Conservation (phyloP, 2,888 invertebrate species). For the Myopa tessellatipennis region DNA sequence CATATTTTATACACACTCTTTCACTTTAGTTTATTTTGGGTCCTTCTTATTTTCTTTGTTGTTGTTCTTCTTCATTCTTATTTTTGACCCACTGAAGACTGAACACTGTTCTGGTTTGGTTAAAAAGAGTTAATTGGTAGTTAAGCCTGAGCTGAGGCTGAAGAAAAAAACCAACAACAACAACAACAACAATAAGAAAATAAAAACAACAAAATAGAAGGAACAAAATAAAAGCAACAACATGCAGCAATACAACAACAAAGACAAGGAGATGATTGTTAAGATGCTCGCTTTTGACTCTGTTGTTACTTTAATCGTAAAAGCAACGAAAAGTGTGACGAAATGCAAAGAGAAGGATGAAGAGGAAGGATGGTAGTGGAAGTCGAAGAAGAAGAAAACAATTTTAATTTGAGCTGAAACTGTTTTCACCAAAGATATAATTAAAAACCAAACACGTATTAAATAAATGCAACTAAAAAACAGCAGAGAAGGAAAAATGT, state of each 20-base stretch:
- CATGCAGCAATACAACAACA: not conserved
- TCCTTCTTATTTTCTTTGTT: not conserved
- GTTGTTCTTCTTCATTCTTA: not conserved
- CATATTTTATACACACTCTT: slow-evolving; percentile 23
- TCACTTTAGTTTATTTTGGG: not conserved
- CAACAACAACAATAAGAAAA: not conserved
- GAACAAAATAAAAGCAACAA: not conserved
- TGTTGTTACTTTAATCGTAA: no score
- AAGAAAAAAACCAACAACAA: not conserved
- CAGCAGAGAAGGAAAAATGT: no score
- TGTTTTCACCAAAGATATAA: no score
- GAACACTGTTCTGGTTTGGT: not conserved
- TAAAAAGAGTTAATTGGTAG: slow-evolving; percentile 11
- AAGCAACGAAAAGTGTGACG: no score
- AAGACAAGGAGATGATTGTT: not conserved
- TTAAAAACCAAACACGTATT: no score
- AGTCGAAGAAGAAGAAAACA: no score
- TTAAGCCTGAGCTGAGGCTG: not conserved
- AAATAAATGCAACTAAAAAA: no score
- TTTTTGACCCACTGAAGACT: slow-evolving; percentile 15
- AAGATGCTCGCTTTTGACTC: no score
- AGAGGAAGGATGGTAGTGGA: not conserved
- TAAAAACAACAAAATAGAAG: not conserved
- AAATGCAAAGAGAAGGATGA: not conserved
- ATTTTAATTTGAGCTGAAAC: no score